Evolutionary conservation across 2,113 vertebrate genomes (phyloP).

Genomic region (Tupaia chinensis): DNA sequence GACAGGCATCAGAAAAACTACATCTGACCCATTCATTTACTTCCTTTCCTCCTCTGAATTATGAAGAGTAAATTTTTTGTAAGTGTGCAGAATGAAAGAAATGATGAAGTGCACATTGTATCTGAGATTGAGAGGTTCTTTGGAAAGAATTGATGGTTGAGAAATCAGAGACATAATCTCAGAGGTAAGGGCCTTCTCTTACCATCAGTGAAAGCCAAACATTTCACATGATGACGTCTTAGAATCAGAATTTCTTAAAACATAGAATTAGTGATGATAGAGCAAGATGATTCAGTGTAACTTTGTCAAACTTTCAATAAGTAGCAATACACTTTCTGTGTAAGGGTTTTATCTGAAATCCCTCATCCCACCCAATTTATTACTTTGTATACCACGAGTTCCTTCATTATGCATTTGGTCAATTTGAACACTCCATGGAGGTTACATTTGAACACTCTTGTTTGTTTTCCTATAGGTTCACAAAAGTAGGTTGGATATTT

Average conservation of each 20-base stretch:
- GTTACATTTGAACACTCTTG: background rate
- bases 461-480: background rate
- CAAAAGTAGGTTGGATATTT: background rate
- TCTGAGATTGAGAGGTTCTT: conserved; percentile 25
- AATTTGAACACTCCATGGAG: background rate
- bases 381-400: background rate
- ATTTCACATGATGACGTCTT: conserved; percentile 42
- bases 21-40: background rate
- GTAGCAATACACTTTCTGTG: background rate
- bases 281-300: background rate
- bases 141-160: background rate
- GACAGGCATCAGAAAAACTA: background rate
- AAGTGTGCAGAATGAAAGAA: conserved; percentile 45
- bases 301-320: background rate
- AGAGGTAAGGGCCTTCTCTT: background rate
- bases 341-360: background rate
- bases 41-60: background rate
- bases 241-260: conserved; percentile 17
- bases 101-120: background rate
- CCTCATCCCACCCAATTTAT: background rate
- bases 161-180: conserved; percentile 26
- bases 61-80: conserved; percentile 9
- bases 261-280: background rate
- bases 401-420: background rate
- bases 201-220: conserved; percentile 28